Conservation (phyloP, 2,888 invertebrate species). For the Parasteatoda lunata region DNA sequence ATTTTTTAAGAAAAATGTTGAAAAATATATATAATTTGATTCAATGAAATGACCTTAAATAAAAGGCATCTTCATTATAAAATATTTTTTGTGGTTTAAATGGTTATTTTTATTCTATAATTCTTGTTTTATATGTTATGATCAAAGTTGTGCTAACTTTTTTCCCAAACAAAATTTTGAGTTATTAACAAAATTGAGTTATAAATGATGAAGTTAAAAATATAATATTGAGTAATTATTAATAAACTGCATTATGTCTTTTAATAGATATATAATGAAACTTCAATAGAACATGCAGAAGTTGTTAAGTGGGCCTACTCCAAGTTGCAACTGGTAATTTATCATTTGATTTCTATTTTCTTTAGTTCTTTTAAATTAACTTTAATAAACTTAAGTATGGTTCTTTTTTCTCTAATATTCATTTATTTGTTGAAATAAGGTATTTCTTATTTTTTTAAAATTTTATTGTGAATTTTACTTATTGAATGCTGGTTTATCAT, state of each 20-base stretch:
- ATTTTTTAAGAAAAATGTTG: too few species aligned
- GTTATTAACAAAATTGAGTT: too few species aligned
- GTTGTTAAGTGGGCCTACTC: conserved; percentile 80
- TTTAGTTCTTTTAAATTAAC: too few species aligned
- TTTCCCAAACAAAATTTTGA: too few species aligned
- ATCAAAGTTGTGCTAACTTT: too few species aligned
- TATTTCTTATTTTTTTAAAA: background rate
- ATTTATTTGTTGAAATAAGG: background rate
- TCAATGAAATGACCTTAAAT: too few species aligned
- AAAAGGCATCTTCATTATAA: too few species aligned
- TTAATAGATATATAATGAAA: conserved; percentile 66
- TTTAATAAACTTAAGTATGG: too few species aligned
- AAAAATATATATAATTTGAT: too few species aligned
- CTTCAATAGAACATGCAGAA: conserved; percentile 75
- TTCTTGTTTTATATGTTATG: too few species aligned
- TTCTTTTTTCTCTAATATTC: background rate
- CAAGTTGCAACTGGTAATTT: conserved; percentile 78
- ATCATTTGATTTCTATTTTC: background rate
- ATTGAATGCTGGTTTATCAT: background rate
- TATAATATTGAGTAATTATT: background rate
- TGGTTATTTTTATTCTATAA: too few species aligned
- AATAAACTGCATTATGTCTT: conserved; percentile 4
- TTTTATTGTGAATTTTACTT: background rate
- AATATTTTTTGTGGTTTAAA: too few species aligned
- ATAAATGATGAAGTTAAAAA: background rate